Conservation (phyloP, 2,888 invertebrate genomes). For the Keiferia lycopersicella region DNA sequence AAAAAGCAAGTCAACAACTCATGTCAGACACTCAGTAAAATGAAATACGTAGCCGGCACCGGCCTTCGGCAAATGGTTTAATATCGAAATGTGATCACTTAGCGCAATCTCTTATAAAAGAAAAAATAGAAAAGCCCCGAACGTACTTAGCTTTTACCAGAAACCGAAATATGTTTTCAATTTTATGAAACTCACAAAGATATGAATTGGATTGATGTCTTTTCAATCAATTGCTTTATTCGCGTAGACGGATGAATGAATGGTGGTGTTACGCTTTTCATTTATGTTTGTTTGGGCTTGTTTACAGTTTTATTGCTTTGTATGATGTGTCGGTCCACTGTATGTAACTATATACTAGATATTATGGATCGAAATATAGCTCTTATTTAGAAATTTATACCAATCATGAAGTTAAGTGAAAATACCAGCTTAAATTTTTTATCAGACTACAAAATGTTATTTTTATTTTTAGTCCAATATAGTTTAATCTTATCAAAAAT, state of each 20-base stretch:
- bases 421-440: no score
- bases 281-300: conserved; percentile 35
- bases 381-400: no score
- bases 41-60: conserved; percentile 79
- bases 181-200: conserved; percentile 65
- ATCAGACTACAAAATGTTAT: no score
- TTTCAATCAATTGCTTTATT: conserved; percentile 57
- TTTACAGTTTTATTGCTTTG: conserved; percentile 24
- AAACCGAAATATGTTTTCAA: conserved; percentile 72
- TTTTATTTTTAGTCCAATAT: no score
- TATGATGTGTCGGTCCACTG: no score
- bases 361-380: not conserved
- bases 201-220: conserved; percentile 60
- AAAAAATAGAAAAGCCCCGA: conserved; percentile 66
- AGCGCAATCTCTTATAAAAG: conserved; percentile 80
- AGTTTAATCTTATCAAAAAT: no score
- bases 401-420: no score
- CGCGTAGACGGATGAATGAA: conserved; percentile 44
- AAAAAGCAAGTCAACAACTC: conserved; percentile 78
- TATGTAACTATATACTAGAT: no score
- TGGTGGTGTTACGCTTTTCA: conserved; percentile 36
- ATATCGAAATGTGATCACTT: conserved; percentile 82
- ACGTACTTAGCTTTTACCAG: conserved; percentile 74
- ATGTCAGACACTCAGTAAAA: conserved; percentile 80
- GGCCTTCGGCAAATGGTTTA: conserved; percentile 80